phyloP scores from a whole-genome alignment of 2,888 invertebrate species.

The Brenthis ino region DNA sequence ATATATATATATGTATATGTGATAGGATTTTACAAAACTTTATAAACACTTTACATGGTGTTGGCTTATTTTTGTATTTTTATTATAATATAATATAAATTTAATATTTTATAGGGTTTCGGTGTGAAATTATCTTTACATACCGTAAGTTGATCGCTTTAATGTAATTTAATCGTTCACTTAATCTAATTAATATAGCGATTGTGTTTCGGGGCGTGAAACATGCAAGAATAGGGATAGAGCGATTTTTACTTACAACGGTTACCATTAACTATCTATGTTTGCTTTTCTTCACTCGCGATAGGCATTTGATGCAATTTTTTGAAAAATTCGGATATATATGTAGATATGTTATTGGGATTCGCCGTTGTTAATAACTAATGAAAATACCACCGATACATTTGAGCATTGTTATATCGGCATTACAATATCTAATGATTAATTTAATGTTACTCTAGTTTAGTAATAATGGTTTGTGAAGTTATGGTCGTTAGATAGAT shows the following conservation, averaged over 20 bases:
- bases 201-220: constrained; percentile 17
- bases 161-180: constrained; percentile 35
- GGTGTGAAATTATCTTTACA: constrained; percentile 18
- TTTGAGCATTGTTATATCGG: constrained; percentile 10
- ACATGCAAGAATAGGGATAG: constrained; percentile 26
- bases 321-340: too few species aligned
- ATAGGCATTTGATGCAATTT: too few species aligned
- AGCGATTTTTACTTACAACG: not conserved
- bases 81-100: too few species aligned
- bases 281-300: too few species aligned
- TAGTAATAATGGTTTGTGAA: constrained; percentile 2
- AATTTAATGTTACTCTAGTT: constrained; percentile 1
- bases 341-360: too few species aligned
- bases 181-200: constrained; percentile 33
- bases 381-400: constrained; percentile 9
- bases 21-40: not conserved
- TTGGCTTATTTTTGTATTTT: constrained; percentile 9
- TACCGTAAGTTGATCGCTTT: constrained; percentile 31
- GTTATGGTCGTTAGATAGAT: constrained; percentile 18
- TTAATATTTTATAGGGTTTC: constrained; percentile 27
- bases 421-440: not conserved
- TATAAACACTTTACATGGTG: not conserved
- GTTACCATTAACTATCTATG: not conserved
- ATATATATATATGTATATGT: too few species aligned
- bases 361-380: not conserved